A percentile compares a stretch with the other conserved stretches of the same genome.
Conservation (phyloP, 2,113 vertebrate genomes). For the Pollimyrus isidori region DNA sequence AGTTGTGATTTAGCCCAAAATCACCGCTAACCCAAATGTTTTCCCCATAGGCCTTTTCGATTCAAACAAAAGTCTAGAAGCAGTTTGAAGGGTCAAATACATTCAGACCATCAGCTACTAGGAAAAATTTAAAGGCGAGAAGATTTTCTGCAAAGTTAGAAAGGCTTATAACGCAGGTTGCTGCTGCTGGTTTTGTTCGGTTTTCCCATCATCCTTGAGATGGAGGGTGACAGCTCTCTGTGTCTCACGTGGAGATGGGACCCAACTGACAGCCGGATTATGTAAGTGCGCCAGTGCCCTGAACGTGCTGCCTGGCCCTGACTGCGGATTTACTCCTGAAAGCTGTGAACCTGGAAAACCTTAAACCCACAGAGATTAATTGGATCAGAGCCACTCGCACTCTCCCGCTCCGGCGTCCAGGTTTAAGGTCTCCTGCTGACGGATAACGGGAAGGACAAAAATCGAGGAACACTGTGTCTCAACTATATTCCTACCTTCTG, state of each 20-base stretch:
- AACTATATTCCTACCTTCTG: background rate
- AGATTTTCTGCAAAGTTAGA: background rate
- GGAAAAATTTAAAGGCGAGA: background rate
- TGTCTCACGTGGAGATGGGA: background rate
- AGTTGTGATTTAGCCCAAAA: background rate
- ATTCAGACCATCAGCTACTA: background rate
- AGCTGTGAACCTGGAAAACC: background rate
- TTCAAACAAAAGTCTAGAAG: background rate
- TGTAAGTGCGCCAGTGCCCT: too few relatives aligned
- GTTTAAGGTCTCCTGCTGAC: background rate
- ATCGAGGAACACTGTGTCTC: background rate
- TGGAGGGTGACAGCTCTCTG: background rate
- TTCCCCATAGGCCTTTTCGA: background rate
- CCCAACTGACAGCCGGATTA: background rate
- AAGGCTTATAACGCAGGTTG: background rate
- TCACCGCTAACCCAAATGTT: background rate
- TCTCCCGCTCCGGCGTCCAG: background rate
- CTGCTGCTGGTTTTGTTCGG: too few relatives aligned
- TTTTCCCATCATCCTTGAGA: background rate
- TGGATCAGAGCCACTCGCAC: background rate
- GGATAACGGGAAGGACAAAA: background rate
- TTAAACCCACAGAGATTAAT: conserved; percentile 9
- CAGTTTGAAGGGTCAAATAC: background rate
- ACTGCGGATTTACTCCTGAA: conserved; percentile 11
- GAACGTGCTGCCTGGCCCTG: background rate